These are phyloP conservation scores for Arge pagana DNA, from an alignment of 2,888 invertebrate species.

Conservation along the genomic window DNA sequence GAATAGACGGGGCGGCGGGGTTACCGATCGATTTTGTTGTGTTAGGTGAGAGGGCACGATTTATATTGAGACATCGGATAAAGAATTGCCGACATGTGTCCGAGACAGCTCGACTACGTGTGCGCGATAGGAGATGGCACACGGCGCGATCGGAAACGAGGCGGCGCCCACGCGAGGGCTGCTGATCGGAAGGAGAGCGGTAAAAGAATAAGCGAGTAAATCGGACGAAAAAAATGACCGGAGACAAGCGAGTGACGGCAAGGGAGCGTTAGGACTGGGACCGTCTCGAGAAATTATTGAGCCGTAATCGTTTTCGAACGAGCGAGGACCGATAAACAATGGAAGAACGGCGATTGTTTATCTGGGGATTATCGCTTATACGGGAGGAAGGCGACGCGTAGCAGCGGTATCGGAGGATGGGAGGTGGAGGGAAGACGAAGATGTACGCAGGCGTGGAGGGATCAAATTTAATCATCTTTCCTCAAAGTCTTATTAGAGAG, in stretches of 20 bases:
- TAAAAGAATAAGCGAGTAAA: slow-evolving; percentile 19
- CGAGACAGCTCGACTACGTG: slow-evolving; percentile 19
- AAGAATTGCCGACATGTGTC: slow-evolving; percentile 26
- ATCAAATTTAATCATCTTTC: slow-evolving; percentile 21
- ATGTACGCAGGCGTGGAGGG: slow-evolving; percentile 9
- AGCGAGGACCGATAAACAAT: too few species aligned
- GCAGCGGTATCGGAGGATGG: neutral
- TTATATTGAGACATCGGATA: slow-evolving; percentile 25
- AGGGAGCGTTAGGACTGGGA: neutral
- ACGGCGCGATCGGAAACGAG: neutral
- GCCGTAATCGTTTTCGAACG: neutral
- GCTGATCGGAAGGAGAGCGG: neutral
- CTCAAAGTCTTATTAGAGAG: slow-evolving; percentile 11
- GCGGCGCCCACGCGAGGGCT: neutral
- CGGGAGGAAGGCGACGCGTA: neutral
- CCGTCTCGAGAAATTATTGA: slow-evolving; percentile 5
- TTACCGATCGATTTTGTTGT: slow-evolving; percentile 11
- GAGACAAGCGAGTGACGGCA: slow-evolving; percentile 23
- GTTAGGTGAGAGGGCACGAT: slow-evolving; percentile 16
- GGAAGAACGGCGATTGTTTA: slow-evolving; percentile 1
- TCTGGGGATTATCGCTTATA: slow-evolving; percentile 2
- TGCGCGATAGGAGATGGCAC: slow-evolving; percentile 10
- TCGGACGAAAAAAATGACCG: slow-evolving; percentile 8
- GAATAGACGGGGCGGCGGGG: neutral
- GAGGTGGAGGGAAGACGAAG: too few species aligned